phyloP scores from a whole-genome alignment of 2,888 invertebrate species.

The Oscheius onirici region DNA sequence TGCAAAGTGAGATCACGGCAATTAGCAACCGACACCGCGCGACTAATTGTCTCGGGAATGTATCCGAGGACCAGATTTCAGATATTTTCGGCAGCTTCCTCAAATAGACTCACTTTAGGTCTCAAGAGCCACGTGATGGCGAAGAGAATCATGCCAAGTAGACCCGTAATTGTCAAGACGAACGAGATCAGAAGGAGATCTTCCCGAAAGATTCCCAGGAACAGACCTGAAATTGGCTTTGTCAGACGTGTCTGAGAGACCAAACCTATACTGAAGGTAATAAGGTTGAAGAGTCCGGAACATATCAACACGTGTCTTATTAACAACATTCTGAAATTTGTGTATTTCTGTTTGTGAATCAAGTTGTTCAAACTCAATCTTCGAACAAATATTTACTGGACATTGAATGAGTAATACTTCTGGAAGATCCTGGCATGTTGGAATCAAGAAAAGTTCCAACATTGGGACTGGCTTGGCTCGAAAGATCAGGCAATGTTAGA shows the following conservation, averaged over 20 bases:
- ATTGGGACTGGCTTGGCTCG: too few species aligned
- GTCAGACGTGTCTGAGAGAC: background rate
- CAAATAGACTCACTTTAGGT: constrained; percentile 43
- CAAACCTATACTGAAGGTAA: constrained; percentile 18
- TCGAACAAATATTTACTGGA: too few species aligned
- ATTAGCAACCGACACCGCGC: constrained; percentile 27
- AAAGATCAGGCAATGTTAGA: too few species aligned
- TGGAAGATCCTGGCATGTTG: too few species aligned
- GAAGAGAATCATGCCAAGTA: constrained; percentile 54
- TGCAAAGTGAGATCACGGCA: constrained; percentile 27
- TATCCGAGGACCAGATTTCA: too few species aligned
- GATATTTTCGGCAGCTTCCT: too few species aligned
- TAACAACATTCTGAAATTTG: constrained; percentile 5
- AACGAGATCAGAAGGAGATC: constrained; percentile 50
- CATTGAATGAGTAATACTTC: too few species aligned
- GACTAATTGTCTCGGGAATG: constrained; percentile 23
- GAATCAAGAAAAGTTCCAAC: too few species aligned
- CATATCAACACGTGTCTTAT: constrained; percentile 20
- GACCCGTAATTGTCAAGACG: constrained; percentile 45
- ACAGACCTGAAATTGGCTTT: constrained; percentile 37
- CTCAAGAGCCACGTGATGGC: constrained; percentile 51
- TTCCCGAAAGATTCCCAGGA: constrained; percentile 46
- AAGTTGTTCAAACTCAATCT: too few species aligned
- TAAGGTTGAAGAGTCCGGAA: constrained; percentile 22
- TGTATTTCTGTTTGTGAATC: too few species aligned